Evolutionary conservation across 2,888 invertebrate genomes (phyloP).

Genomic region (Limnephilus auricula): DNA sequence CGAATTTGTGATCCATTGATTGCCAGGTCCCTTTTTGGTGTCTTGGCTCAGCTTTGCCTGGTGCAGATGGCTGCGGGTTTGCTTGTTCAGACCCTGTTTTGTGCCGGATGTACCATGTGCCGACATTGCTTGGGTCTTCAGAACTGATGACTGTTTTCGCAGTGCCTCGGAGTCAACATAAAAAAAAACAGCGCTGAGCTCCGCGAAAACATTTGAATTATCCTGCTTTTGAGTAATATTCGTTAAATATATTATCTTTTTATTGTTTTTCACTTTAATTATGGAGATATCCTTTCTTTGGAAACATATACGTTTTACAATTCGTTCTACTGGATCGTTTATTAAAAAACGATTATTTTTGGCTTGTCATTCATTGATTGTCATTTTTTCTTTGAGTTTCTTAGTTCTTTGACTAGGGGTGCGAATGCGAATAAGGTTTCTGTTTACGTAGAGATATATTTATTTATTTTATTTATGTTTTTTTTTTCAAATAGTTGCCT

Average conservation of each 20-base stretch:
- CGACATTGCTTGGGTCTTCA: slow-evolving; percentile 23
- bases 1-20: background rate
- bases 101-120: slow-evolving; percentile 27
- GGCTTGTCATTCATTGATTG: no score
- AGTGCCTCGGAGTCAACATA: background rate
- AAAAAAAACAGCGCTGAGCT: background rate
- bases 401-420: no score
- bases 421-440: no score
- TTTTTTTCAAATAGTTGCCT: no score
- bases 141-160: slow-evolving; percentile 27
- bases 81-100: slow-evolving; percentile 3
- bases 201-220: background rate
- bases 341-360: no score
- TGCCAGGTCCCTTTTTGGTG: background rate
- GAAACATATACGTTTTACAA: no score
- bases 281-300: no score
- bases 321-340: no score
- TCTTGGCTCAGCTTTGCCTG: background rate
- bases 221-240: background rate
- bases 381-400: no score
- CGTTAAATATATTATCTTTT: background rate
- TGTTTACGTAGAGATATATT: no score
- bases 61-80: background rate
- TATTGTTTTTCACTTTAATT: no score
- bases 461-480: no score